Evolutionary conservation across 2,888 invertebrate genomes (phyloP), one percentile per base, ranked within the genome.

Genomic region (Stenurella melanura): DNA sequence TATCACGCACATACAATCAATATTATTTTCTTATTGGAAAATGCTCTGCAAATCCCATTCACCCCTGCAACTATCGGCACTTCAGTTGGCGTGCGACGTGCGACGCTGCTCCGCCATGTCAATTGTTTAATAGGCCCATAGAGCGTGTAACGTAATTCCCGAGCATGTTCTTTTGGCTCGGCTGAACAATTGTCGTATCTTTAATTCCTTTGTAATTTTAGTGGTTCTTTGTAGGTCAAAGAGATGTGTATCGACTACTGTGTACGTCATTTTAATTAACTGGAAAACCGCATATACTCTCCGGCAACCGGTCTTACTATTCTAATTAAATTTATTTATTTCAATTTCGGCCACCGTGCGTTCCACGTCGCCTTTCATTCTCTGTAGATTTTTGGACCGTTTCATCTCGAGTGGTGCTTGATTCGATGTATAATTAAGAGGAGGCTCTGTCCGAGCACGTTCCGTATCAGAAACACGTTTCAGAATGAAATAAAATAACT

Each of bases 141-240:
- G 30, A 61, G 18, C 64, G 18, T 9, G 17, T 34, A 64, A 64
- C 17, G 64, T 38, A 64, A 64, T 63, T 63, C 63, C 4, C 5
- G 15, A 34, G 63, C 42, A 9, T 64, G 34, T 34, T 38, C 34
- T 64, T 38, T 34, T 34, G n/a, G 11, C 34, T 64, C 19, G 34
- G 18, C 17, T 64, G 58, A 58, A 21, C 38, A 64, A 58, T 30
- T 30, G 58, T 38, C 18, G 54, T 30, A 56, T 70, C 70, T 70
- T 70, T 30, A 70, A 11, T 30, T 70, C 70, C 34, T 69, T 70
- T 70, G 70, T 58, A 34, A 70, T 70, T 34, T 34, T 17, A 17
- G 11, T 17, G 64, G n/a, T 21, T 18, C 64, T 64, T 18, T 38
- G 64, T 34, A 38, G 34, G 1, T 64, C 64, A 64, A 64, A 64